Conservation (phyloP, 2,797 vertebrate genomes). For the Phrynocephalus guinanensis region DNA sequence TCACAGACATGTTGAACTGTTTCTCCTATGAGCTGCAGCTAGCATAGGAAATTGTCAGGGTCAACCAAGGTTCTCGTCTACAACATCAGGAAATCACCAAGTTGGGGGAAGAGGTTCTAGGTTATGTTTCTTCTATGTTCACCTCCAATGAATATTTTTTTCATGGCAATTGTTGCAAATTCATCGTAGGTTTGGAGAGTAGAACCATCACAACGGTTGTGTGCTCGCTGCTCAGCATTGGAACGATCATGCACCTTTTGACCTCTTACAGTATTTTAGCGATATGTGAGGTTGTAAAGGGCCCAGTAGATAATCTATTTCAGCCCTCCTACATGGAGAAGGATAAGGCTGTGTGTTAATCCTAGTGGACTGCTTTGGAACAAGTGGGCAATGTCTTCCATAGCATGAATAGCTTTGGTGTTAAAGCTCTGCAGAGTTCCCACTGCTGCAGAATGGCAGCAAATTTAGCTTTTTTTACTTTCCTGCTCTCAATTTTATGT, state of each 20-base stretch:
- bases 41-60: background rate
- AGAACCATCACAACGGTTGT: background rate
- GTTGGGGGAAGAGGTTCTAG: background rate
- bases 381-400: fast-evolving
- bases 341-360: background rate
- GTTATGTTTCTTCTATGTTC: background rate
- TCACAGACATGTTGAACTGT: background rate
- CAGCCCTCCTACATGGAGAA: background rate
- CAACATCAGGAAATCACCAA: background rate
- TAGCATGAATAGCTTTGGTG: fast-evolving
- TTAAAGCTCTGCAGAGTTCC: fast-evolving
- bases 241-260: background rate
- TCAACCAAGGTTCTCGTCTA: background rate
- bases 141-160: background rate
- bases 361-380: background rate
- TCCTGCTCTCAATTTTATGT: fast-evolving
- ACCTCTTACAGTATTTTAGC: background rate
- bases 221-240: background rate
- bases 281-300: background rate
- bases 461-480: fast-evolving
- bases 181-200: background rate
- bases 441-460: fast-evolving
- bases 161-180: background rate
- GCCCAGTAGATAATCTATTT: fast-evolving
- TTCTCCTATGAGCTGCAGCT: background rate